phyloP scores from a whole-genome alignment of 35 echinoderm and acorn worm species.

The Ophioderma brevispina region DNA sequence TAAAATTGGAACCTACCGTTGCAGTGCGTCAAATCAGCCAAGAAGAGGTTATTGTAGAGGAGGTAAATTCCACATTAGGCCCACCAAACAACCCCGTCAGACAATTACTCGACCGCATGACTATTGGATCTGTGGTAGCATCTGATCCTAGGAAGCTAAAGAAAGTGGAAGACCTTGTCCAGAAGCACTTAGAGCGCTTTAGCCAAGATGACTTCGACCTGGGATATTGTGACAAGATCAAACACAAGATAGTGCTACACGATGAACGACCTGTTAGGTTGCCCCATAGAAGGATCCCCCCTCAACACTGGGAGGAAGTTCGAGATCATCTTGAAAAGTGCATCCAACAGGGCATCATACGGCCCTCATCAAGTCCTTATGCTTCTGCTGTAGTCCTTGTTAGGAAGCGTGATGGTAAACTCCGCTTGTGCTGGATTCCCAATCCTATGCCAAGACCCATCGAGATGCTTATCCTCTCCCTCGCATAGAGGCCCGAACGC shows the following conservation, averaged over 20 bases:
- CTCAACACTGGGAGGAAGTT: not conserved
- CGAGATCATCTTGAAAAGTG: no score
- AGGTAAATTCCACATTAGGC: no score
- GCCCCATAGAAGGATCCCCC: not conserved
- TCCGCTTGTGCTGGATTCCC: not conserved
- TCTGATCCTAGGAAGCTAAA: not conserved
- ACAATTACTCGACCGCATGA: not conserved
- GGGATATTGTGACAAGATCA: not conserved
- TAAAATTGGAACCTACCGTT: no score
- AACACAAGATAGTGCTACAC: not conserved
- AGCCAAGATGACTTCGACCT: slow-evolving; percentile 9
- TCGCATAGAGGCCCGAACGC: not conserved
- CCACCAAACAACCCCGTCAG: no score
- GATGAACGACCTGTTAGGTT: not conserved
- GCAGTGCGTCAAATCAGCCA: no score
- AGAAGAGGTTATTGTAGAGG: no score
- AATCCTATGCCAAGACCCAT: not conserved
- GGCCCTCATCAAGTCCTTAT: not conserved
- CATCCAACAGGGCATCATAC: not conserved
- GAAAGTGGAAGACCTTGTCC: not conserved
- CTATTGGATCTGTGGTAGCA: not conserved
- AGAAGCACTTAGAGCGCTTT: slow-evolving; percentile 1
- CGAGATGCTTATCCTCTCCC: not conserved
- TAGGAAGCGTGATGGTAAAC: not conserved
- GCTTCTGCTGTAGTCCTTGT: not conserved